These are phyloP conservation scores for Pyrocoelia pectoralis DNA, from an alignment of 2,888 invertebrate genomes.

Conservation along the genomic window DNA sequence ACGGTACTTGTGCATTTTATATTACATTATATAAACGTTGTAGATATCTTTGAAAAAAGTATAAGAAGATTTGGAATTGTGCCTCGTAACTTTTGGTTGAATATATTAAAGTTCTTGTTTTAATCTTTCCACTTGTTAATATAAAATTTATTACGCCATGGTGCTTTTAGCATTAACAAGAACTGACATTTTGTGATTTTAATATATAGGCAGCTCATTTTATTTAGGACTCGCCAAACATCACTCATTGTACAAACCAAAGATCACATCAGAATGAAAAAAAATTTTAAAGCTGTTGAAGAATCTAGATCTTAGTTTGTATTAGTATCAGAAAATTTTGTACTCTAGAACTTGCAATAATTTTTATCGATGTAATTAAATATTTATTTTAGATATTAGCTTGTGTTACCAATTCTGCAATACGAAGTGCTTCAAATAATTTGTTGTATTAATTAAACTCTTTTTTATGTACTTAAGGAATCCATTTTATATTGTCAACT, in stretches of 20 bases:
- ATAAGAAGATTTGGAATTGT: constrained; percentile 25
- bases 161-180: constrained; percentile 48
- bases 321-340: constrained; percentile 8
- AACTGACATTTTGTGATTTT: constrained; percentile 51
- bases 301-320: constrained; percentile 14
- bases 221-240: constrained; percentile 29
- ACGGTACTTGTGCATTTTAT: constrained; percentile 11
- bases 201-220: constrained; percentile 40
- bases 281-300: constrained; percentile 9
- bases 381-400: constrained; percentile 25
- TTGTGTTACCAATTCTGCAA: constrained; percentile 33
- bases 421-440: constrained; percentile 36
- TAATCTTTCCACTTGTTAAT: constrained; percentile 18
- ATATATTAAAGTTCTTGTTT: constrained; percentile 17
- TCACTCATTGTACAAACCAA: constrained; percentile 38
- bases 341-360: constrained; percentile 24
- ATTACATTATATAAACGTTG: constrained; percentile 8
- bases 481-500: constrained; percentile 6
- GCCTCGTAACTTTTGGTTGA: constrained; percentile 23
- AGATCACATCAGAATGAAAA: constrained; percentile 31
- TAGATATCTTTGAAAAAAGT: constrained; percentile 5
- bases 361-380: constrained; percentile 20
- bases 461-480: constrained; percentile 33
- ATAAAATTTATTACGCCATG: constrained; percentile 33
- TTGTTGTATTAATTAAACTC: constrained; percentile 27